Base-by-base conservation (phyloP, 2,888 invertebrate genomes). In the Cyclophora albipunctata region DNA sequence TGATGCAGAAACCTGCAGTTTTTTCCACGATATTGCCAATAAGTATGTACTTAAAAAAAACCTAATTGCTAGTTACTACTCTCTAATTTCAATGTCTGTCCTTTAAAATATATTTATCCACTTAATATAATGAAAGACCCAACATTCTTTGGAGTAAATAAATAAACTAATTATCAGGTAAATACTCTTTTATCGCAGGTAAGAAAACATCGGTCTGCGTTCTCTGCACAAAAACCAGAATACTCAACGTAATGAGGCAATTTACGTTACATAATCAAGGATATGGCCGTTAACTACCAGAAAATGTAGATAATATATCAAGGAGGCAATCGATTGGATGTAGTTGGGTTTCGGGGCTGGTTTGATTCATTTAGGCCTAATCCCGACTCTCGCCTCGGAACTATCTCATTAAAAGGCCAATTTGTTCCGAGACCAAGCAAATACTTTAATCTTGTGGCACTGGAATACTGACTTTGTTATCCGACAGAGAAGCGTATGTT, bases 371-470 rank as follows among this genome's bases (percentile, higher is more conserved):
- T 81, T 75, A 77, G 75, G 72, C 67, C 67, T 82, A 81, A 82
- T 80, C 81, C 75, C 63, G 58, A 66, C 67, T 64, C 71, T 74
- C 72, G 67, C 67, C 62, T 67, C 73, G 71, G 63, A 75, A 79
- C 79, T 82, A 80, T 79, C 82, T 81, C 79, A 84, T 84, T 84
- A 83, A 77, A 69, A 74, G 78, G 71, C 77, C 83, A 82, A 84
- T 84, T 84, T 81, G 80, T 81, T 77, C 72, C 65, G 68, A 75
- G 76, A 78, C 78, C 78, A 75, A 67, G 63, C 62, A 64, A 71
- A 81, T 74, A 75, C 80, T 78, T 80, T 81, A 79, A 81, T 80
- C 78, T 77, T 69, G 73, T 52, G 73, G 78, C 67, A 76, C 66
- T 60, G 62, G 59, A 59, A 59, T 60, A 58, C 57, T 56, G 50